phyloP scores from a whole-genome alignment of 2,113 vertebrate genomes.

The Sinocyclocheilus anshuiensis region DNA sequence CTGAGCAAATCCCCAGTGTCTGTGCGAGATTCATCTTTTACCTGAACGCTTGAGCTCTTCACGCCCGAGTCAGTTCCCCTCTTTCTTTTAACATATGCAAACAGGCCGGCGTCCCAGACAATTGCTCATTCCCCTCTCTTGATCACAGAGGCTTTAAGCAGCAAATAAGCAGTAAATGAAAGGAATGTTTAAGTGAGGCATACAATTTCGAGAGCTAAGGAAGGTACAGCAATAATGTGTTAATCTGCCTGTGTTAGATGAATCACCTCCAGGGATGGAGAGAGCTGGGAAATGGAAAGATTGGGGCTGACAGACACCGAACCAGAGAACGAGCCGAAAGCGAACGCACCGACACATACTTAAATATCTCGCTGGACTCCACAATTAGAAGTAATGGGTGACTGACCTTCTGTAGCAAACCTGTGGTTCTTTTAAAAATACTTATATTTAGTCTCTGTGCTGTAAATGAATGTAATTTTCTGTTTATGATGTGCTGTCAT shows the following conservation, averaged over 20 bases:
- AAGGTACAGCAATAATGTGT: slow-evolving; percentile 32
- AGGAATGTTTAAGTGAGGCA: slow-evolving; percentile 41
- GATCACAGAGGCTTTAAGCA: slow-evolving; percentile 43
- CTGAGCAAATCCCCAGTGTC: slow-evolving; percentile 49
- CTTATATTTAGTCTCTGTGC: not conserved
- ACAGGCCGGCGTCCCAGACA: slow-evolving; percentile 29
- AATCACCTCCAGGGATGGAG: not conserved
- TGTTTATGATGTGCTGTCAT: not conserved
- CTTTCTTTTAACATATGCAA: slow-evolving; percentile 54
- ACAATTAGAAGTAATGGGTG: slow-evolving; percentile 23
- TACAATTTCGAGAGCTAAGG: slow-evolving; percentile 34
- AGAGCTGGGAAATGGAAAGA: slow-evolving; percentile 14
- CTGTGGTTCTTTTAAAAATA: not conserved
- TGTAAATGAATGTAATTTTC: not conserved
- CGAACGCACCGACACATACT: not conserved
- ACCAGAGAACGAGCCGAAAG: not conserved
- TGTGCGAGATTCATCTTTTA: slow-evolving; percentile 51
- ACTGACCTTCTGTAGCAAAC: slow-evolving; percentile 1
- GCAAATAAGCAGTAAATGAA: slow-evolving; percentile 49
- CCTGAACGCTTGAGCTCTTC: slow-evolving; percentile 40
- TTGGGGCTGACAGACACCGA: slow-evolving; percentile 30
- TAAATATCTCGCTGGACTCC: slow-evolving; percentile 21
- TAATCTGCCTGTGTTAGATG: slow-evolving; percentile 40
- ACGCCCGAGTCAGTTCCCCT: slow-evolving; percentile 20
- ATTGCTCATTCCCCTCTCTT: slow-evolving; percentile 37